Conservation (phyloP, 2,113 vertebrate species). For the Phyllostomus hastatus region DNA sequence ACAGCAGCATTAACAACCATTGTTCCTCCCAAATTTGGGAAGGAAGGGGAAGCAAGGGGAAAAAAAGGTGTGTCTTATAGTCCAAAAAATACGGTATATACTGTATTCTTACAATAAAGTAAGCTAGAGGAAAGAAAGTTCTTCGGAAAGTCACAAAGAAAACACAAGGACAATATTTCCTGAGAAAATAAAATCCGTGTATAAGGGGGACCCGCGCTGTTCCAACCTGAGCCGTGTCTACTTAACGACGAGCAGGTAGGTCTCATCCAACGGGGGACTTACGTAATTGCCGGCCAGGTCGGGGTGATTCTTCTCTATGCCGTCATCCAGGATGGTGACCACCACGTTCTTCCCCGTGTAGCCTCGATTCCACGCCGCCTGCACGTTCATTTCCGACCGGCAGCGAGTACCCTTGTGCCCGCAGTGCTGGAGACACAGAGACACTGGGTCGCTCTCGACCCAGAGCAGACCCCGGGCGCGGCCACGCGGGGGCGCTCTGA, state of each 20-base stretch:
- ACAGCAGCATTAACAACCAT: no score
- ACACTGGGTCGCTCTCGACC: not conserved
- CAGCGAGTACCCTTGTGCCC: conserved; percentile 81
- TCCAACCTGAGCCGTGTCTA: no score
- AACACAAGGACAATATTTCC: not conserved
- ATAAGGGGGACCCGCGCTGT: not conserved
- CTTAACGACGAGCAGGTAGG: rapidly evolving
- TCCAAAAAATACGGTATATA: no score
- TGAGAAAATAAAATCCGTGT: no score
- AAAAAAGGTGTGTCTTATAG: no score
- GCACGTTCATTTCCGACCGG: conserved; percentile 85
- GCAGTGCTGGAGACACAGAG: conserved; percentile 76
- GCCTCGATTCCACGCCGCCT: conserved; percentile 86
- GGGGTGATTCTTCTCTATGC: conserved; percentile 86
- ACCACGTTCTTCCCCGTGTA: conserved; percentile 87
- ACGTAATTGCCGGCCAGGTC: conserved; percentile 87
- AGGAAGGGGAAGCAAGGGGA: no score
- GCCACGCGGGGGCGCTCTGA: not conserved
- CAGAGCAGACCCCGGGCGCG: not conserved
- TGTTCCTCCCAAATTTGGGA: no score
- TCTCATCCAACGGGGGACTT: conserved; percentile 55
- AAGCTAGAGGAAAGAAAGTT: not conserved
- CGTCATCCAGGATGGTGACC: conserved; percentile 87
- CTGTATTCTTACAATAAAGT: not conserved
- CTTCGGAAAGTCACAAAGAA: no score